Conservation (phyloP, 1,140 invertebrate species). For the Panagrolaimus sp. region DNA sequence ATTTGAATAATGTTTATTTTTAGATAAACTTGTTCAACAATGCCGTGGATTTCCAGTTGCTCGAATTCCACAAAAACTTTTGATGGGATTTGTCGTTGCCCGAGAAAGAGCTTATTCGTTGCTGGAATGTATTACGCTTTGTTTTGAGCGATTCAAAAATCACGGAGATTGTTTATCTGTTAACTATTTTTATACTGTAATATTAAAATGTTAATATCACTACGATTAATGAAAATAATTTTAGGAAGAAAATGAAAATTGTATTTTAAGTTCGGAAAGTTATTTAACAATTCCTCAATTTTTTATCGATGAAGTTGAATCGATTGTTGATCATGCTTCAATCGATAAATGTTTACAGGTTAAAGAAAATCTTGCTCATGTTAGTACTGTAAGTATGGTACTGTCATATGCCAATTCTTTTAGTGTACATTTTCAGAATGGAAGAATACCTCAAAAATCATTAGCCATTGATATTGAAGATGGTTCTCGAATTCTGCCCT, state of each 20-base stretch:
- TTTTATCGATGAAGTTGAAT: conserved; percentile 41
- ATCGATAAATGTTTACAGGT: conserved; percentile 22
- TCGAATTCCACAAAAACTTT: conserved; percentile 35
- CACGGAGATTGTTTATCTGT: conserved; percentile 31
- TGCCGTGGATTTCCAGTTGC: conserved; percentile 37
- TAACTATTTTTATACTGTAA: conserved; percentile 43
- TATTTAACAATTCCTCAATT: conserved; percentile 27
- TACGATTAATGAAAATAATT: conserved; percentile 15
- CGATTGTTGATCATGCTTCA: conserved; percentile 44
- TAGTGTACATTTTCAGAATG: too few species aligned
- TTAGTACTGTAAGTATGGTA: too few species aligned
- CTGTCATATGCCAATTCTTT: too few species aligned
- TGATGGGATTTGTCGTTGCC: conserved; percentile 35
- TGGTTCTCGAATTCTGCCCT: too few species aligned
- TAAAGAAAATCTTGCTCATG: too few species aligned
- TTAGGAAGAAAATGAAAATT: conserved; percentile 27
- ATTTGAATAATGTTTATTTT: conserved; percentile 19
- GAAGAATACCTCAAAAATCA: too few species aligned
- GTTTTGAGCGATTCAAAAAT: conserved; percentile 26
- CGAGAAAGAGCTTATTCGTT: conserved; percentile 31
- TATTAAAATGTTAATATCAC: conserved; percentile 3
- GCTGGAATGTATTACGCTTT: conserved; percentile 43
- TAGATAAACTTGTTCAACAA: conserved; percentile 36
- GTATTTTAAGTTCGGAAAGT: conserved; percentile 42
- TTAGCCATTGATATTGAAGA: too few species aligned